Percentiles rank a stretch among this genome's conserved stretches.
These are phyloP conservation scores for Haliaeetus leucogaster DNA, from an alignment of 2,113 vertebrate genomes.

Conservation along the genomic window DNA sequence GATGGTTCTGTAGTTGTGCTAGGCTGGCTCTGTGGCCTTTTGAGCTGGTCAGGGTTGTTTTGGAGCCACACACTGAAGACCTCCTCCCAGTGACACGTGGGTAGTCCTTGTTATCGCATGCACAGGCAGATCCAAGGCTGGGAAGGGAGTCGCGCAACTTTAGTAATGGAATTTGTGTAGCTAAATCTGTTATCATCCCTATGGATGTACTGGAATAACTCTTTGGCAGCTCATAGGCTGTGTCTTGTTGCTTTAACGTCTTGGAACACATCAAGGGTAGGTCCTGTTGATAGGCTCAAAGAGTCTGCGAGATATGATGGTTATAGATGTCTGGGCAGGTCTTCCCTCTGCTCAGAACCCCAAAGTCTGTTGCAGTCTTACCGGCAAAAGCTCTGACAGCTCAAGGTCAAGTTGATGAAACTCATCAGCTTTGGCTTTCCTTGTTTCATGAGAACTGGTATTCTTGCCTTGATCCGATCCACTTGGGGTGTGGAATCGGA, in stretches of 20 bases:
- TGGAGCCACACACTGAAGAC: accelerated
- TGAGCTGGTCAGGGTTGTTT: accelerated
- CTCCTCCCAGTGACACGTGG: background rate
- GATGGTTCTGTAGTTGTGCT: background rate
- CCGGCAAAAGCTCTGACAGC: background rate
- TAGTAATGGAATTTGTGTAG: background rate
- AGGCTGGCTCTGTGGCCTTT: accelerated
- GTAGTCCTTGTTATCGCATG: background rate
- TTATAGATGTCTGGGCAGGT: background rate
- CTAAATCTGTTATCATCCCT: background rate
- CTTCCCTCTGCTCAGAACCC: background rate
- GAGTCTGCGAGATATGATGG: background rate
- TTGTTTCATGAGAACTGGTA: background rate
- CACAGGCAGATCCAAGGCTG: background rate
- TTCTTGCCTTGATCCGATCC: background rate
- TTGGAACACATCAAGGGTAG: background rate
- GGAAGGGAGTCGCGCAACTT: background rate
- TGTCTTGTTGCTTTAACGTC: background rate
- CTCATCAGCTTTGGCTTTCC: background rate
- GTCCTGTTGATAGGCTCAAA: background rate
- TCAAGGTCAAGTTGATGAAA: background rate
- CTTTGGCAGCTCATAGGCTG: background rate
- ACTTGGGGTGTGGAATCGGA: background rate
- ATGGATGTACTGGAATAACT: background rate
- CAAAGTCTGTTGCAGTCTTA: accelerated